These are phyloP conservation scores for Falcaria lacertinaria DNA, from an alignment of 2,888 invertebrate genomes.

Conservation along the genomic window DNA sequence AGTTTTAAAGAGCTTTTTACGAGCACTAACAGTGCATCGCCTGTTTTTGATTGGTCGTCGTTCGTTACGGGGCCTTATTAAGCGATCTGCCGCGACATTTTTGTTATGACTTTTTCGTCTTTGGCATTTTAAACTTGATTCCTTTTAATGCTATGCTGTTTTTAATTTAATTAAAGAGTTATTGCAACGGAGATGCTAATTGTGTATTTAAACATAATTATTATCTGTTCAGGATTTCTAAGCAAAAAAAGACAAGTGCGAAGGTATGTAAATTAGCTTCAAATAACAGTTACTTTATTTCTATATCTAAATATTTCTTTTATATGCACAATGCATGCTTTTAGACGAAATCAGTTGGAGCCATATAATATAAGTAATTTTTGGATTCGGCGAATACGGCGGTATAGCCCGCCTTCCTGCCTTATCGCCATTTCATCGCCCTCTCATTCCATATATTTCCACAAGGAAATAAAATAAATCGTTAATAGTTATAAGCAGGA, in stretches of 20 bases:
- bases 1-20: constrained; percentile 51
- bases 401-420: too few species aligned
- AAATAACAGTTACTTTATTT: too few species aligned
- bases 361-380: too few species aligned
- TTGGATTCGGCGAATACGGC: too few species aligned
- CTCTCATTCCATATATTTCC: background rate
- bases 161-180: constrained; percentile 25
- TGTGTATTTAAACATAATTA: too few species aligned
- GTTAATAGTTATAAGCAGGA: constrained; percentile 37
- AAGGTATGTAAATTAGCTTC: too few species aligned
- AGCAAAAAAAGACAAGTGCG: too few species aligned
- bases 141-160: constrained; percentile 28
- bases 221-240: too few species aligned
- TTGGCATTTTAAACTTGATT: constrained; percentile 36
- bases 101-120: constrained; percentile 27
- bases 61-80: constrained; percentile 49
- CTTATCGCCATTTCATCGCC: too few species aligned
- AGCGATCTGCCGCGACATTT: constrained; percentile 42
- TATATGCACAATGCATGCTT: too few species aligned
- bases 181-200: constrained; percentile 11
- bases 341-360: too few species aligned
- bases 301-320: too few species aligned
- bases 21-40: constrained; percentile 43
- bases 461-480: background rate
- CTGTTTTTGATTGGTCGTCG: constrained; percentile 47